Base-by-base conservation (phyloP, 2,113 vertebrate genomes). In the Nothobranchius furzeri region DNA sequence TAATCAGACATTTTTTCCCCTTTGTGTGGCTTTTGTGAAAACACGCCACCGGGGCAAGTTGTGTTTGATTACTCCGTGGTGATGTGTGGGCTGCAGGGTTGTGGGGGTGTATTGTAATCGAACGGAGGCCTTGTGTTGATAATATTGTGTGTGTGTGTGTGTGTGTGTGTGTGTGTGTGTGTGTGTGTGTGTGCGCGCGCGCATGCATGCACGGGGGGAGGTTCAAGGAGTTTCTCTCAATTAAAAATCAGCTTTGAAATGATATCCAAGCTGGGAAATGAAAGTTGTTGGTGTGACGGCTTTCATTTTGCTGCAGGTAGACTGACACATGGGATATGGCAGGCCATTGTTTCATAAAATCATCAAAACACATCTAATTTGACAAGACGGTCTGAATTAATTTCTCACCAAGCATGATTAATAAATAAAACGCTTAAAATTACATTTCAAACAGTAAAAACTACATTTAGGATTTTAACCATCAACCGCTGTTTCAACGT, bases 1-100 rank as follows among this genome's bases (percentile, higher is more conserved):
- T 87, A 87, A 85, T 84, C 83, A 84, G 76, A 84, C 85, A 37
- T 73, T 76, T 83, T 78, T 76, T 79, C 62, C 68, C 81, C 76
- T 66, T 47, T 74, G 69, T 73, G 74, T 78, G 75, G 78, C 85
- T 64, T 77, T 70, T 70, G 75, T 79, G 83, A 64, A 57, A 65
- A 85, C 75, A 64, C 73, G 79, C 45, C 79, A 74, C 60, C 51
- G 2, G 78, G 74, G 81, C 82, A 58, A 76, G 78, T 76, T 66
- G 42, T 78, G 85, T 88, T 84, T 88, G 84, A 86, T 86, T 81
- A 82, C 79, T 74, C 49, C 35, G 60, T 20, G 64, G 81, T 83
- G 35, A 69, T 68, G 80, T 17, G 71, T 67, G 63, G 75, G 78
- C 60, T 64, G 66, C 49, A 64, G 70, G 68, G 68, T 71, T 71